Conservation (phyloP, 2,113 vertebrate genomes). For the Etheostoma cragini region DNA sequence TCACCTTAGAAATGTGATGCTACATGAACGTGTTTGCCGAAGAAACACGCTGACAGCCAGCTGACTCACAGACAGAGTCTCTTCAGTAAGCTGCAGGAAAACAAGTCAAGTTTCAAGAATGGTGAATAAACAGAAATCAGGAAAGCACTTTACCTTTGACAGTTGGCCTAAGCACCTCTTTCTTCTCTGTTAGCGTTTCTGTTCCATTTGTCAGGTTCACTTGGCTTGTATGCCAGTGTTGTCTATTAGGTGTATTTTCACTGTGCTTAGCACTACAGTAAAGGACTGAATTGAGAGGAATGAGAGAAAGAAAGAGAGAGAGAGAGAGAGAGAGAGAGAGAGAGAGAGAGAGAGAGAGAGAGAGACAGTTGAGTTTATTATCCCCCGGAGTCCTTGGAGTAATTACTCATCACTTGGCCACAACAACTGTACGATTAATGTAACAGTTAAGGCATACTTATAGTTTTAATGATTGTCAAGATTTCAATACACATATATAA, state of each 20-base stretch:
- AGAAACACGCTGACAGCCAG: conserved; percentile 51
- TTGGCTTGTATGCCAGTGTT: conserved; percentile 77
- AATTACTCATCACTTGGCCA: conserved; percentile 43
- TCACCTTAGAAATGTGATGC: conserved; percentile 9
- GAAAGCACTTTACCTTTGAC: conserved; percentile 84
- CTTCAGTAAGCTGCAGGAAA: conserved; percentile 80
- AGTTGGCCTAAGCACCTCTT: conserved; percentile 87
- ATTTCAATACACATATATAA: not conserved
- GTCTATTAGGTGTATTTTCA: conserved; percentile 80
- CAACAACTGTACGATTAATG: conserved; percentile 15
- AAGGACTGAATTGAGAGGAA: conserved; percentile 50
- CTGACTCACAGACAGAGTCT: conserved; percentile 76
- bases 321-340: conserved; percentile 28
- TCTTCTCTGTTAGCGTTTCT: conserved; percentile 86
- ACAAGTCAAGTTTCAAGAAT: conserved; percentile 81
- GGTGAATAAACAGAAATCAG: conserved; percentile 85
- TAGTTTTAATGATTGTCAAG: not conserved
- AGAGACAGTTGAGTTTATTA: conserved; percentile 21
- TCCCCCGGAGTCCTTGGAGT: conserved; percentile 2
- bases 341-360: conserved; percentile 17
- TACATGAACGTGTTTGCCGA: conserved; percentile 34
- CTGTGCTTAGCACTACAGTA: conserved; percentile 69
- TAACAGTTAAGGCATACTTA: not conserved
- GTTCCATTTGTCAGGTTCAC: conserved; percentile 88
- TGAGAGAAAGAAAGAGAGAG: conserved; percentile 20